Evolutionary conservation across 2,113 vertebrate species (phyloP), one percentile per base, ranked within the genome.

Genomic region (Carassius gibelio): DNA sequence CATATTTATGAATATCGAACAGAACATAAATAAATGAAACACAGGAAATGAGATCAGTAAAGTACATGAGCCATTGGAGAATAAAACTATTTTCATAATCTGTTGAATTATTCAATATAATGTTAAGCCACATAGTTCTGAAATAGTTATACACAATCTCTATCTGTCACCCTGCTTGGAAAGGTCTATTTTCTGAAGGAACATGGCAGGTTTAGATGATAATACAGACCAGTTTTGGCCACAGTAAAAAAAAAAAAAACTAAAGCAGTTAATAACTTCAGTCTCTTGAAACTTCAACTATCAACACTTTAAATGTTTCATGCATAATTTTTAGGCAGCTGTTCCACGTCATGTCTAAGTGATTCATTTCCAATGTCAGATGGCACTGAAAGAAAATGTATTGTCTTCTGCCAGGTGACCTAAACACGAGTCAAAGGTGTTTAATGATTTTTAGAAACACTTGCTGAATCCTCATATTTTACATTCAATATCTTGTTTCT

Each of bases 1-100:
- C 89, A 91, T 88, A 88, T 89, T 88, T 83, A 89, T 81, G 88
- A 84, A 64, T 42, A 77, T 77, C 8, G 52, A 82, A 45, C 57
- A 34, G 66, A 83, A 76, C 52, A 75, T 61, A 81, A 45, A 59
- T 57, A 57, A 84, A 66, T 66, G 8, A 79, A 80, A 52, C 69
- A 30, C 30, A 30, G 30, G 30, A 30, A 30, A 30, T 30, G 30
- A 30, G 30, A 30, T 15, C 1, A 74, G 30, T 81, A 50, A 50
- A 30, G 19, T n/a, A 69, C 64, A 82, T 15, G 15, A 81, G 61
- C 61, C 78, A 81, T 21, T 6, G n/a, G 61, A 81, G 61, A 42
- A 81, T 66, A 48, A 50, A 66, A 30, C 42, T 68, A 81, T 19
- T 66, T 81, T 64, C 61, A 81, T 66, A 81, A 68, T 85, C 55